Evolutionary conservation across 1,140 invertebrate species (phyloP).

Genomic region (Aphaenogaster floridana): DNA sequence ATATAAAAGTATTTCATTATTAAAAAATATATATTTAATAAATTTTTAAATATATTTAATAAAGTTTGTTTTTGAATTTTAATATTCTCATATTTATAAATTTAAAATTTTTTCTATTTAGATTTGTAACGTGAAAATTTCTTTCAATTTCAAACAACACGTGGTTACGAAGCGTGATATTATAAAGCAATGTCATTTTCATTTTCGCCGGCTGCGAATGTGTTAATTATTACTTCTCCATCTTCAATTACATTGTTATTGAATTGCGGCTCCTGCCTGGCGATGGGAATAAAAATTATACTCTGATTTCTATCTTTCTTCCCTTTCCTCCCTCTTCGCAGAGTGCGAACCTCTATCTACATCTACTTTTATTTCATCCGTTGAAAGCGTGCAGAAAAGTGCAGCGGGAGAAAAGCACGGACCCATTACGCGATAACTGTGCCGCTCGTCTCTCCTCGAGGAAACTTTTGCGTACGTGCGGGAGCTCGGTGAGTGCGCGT

Average conservation of each 20-base stretch:
- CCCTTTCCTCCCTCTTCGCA: not conserved
- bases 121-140: too few relatives aligned
- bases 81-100: too few relatives aligned
- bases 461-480: constrained; percentile 21
- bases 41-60: too few relatives aligned
- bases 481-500: constrained; percentile 9
- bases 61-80: too few relatives aligned
- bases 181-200: too few relatives aligned
- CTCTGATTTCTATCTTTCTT: not conserved
- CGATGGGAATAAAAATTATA: not conserved
- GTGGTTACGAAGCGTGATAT: too few relatives aligned
- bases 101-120: too few relatives aligned
- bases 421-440: constrained; percentile 48
- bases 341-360: not conserved
- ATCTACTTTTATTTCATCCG: constrained; percentile 13
- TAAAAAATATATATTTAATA: too few relatives aligned
- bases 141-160: too few relatives aligned
- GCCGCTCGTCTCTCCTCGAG: constrained; percentile 36
- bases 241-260: not conserved
- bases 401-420: constrained; percentile 5
- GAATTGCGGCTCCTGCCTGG: not conserved
- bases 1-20: too few relatives aligned
- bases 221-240: not conserved
- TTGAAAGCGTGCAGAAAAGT: constrained; percentile 26
- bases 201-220: too few relatives aligned